Evolutionary conservation across 2,888 invertebrate species (phyloP).

Genomic region (Pteria penguin): DNA sequence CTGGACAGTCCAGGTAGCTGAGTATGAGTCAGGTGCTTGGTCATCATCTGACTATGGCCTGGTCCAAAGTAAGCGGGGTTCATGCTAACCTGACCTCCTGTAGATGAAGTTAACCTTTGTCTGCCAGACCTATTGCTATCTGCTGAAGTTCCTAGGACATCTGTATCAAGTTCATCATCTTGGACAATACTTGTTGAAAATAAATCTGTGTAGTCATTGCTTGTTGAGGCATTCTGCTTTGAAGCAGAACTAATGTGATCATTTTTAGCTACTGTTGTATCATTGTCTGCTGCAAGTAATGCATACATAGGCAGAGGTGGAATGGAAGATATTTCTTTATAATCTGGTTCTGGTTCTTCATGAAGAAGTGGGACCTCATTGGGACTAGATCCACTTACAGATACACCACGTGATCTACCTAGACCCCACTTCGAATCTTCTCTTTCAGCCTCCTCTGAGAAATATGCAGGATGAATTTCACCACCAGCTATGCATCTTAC

Average conservation of each 20-base stretch:
- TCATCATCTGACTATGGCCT: constrained; percentile 68
- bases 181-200: constrained; percentile 82
- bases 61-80: constrained; percentile 73
- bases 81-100: constrained; percentile 29
- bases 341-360: constrained; percentile 73
- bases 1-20: constrained; percentile 90
- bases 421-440: constrained; percentile 54
- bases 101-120: constrained; percentile 41
- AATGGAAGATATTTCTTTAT: constrained; percentile 96
- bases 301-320: constrained; percentile 98
- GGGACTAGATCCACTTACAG: constrained; percentile 53
- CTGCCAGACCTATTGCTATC: constrained; percentile 86
- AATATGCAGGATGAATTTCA: constrained; percentile 55
- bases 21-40: constrained; percentile 89
- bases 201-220: constrained; percentile 90
- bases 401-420: constrained; percentile 55
- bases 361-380: constrained; percentile 55
- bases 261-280: constrained; percentile 64
- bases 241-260: constrained; percentile 48
- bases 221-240: constrained; percentile 39
- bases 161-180: constrained; percentile 64
- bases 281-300: constrained; percentile 91
- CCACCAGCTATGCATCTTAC: constrained; percentile 85
- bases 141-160: constrained; percentile 63
- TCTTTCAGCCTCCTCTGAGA: constrained; percentile 56